These are phyloP conservation scores for Lacanobia wlatinum DNA, from an alignment of 2,888 invertebrate species.

Conservation along the genomic window DNA sequence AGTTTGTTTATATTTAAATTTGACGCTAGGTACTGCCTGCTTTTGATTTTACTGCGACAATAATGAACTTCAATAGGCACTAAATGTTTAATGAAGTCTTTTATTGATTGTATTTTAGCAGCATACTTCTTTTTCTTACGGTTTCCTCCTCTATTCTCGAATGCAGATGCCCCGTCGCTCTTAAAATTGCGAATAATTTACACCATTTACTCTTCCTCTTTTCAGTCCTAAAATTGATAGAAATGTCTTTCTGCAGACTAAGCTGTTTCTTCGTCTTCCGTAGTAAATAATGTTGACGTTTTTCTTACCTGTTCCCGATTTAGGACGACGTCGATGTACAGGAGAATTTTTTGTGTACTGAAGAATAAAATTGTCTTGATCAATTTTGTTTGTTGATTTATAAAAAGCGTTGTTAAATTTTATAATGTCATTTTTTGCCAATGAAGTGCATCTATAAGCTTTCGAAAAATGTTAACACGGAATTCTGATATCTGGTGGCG, in stretches of 20 bases:
- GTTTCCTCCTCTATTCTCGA: too few relatives aligned
- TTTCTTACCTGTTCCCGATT: too few relatives aligned
- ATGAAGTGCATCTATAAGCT: constrained; percentile 1
- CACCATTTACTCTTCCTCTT: constrained; percentile 2
- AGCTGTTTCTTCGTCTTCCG: neutral
- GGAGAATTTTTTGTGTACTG: neutral
- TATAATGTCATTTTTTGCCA: constrained; percentile 1
- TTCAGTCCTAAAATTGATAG: constrained; percentile 5
- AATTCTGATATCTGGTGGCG: constrained; percentile 1
- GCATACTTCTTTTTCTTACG: too few relatives aligned
- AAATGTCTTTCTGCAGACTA: constrained; percentile 3
- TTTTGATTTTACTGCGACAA: neutral
- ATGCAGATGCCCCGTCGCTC: neutral
- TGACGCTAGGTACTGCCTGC: constrained; percentile 1
- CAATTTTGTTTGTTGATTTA: constrained; percentile 4
- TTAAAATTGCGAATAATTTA: constrained; percentile 2
- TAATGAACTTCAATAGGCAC: too few relatives aligned
- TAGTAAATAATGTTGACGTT: too few relatives aligned
- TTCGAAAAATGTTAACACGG: constrained; percentile 1
- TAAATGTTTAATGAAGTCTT: too few relatives aligned
- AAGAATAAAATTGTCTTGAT: constrained; percentile 6
- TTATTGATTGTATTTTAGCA: too few relatives aligned
- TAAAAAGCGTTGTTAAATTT: constrained; percentile 2
- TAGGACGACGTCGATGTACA: too few relatives aligned
- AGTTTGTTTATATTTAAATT: constrained; percentile 3